Evolutionary conservation across 2,888 invertebrate species (phyloP).

Genomic region (Andrena marginata): DNA sequence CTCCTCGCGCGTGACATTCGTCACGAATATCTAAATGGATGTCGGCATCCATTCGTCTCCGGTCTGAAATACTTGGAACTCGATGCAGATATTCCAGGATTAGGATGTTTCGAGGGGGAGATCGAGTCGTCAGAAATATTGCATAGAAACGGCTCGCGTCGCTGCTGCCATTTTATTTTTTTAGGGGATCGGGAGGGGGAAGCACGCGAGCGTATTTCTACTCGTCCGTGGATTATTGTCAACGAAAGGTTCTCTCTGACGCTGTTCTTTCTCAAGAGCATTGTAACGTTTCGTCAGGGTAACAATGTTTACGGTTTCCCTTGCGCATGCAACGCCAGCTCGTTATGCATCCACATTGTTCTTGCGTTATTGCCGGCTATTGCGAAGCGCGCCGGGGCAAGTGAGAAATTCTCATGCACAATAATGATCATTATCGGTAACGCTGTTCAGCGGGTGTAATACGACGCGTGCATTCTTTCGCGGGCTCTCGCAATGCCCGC

Average conservation of each 20-base stretch:
- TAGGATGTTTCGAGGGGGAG: not conserved
- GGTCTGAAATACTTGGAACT: not conserved
- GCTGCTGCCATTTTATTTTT: conserved; percentile 13
- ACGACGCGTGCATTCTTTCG: conserved; percentile 47
- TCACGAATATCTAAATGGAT: not conserved
- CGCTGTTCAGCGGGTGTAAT: conserved; percentile 59
- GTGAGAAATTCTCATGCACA: conserved; percentile 73
- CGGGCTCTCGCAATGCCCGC: conserved; percentile 35
- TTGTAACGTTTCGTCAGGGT: conserved; percentile 47
- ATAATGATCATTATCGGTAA: conserved; percentile 67
- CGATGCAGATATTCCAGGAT: not conserved
- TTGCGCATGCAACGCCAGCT: conserved; percentile 59
- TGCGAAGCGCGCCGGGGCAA: conserved; percentile 63
- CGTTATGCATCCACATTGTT: conserved; percentile 64
- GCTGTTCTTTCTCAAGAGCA: conserved; percentile 37
- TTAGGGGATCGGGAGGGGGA: not conserved
- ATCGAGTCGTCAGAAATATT: not conserved
- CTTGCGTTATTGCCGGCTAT: conserved; percentile 67
- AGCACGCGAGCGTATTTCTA: not conserved
- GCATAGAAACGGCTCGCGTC: not conserved
- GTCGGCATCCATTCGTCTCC: not conserved
- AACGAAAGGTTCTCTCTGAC: not conserved
- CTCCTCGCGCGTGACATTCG: conserved; percentile 17
- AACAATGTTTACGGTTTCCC: conserved; percentile 68
- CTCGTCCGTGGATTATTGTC: not conserved